Evolutionary conservation across 2,113 vertebrate species (phyloP), one percentile per base, ranked within the genome.

Genomic region (Vidua chalybeata): DNA sequence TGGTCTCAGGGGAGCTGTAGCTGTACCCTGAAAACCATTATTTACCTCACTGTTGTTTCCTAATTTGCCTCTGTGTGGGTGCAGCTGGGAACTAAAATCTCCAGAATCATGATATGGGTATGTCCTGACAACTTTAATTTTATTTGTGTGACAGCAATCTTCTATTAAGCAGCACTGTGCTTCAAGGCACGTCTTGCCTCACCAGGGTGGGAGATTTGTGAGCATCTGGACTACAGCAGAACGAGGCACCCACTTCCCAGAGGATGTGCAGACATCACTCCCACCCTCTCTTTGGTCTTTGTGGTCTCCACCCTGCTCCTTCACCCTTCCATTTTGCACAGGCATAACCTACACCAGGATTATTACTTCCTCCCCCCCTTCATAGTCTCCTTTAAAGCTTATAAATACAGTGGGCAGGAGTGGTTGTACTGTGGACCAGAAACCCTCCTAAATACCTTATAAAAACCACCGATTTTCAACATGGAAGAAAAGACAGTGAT

Each of bases 281-380:
- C 31, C 87, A 54, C 26, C 52, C 27, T 64, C 43, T 8, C 52
- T 26, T 46, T 26, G 11, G 27, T 16, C 45, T 56, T 14, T 45
- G 31, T 31, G 13, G 9, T 58, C 63, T 64, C 52, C 46, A 14
- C 37, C 45, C 49, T 14, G 7, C 31, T 90, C 54, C 41, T 46
- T 73, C n/a, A 41, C 46, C 26, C 17, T 64, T 58, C 41, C 22
- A 10, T 56, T 83, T 56, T 61, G 39, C 2, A 1, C 19, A 88
- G 54, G 30, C 41, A 17, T 48, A 41, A 45, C 13, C 17, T 30
- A n/a, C 17, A 15, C 33, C 10, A 21, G 15, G 31, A 28, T 45
- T 41, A 23, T 73, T 17, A 5, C 12, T 45, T 28, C 18, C 2
- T 0, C 1, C 2, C 3, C 8, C 8, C 2, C 5, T 71, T 62